Evolutionary conservation across 2,797 vertebrate species (phyloP), one percentile per base, ranked within the genome.

Genomic region (Pseudomugil tenellus): DNA sequence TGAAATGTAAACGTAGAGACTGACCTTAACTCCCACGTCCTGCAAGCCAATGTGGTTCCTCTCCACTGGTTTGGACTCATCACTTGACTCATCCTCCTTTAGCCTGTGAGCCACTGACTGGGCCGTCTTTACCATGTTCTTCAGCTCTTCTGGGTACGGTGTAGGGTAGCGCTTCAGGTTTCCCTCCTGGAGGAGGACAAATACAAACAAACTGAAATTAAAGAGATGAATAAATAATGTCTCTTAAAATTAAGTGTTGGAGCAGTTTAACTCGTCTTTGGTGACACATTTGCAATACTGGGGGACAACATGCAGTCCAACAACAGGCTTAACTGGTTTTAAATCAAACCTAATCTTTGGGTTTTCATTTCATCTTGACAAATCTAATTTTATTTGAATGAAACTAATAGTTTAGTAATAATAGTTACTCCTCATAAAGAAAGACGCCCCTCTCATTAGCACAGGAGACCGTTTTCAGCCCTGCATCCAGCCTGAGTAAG

Each of bases 121-220:
- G 55, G 98, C 97, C 0, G 98, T 99, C 93, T 98, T 99, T 59
- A 99, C 98, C 97, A 99, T 99, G 93, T 97, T 99, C 91, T 99
- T 99, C 89, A 99, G 90, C 85, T 99, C 98, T 63, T 98, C 98
- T 9, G 98, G 98, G 84, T 99, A 99, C 0, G 98, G 98, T 1
- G 98, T 99, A 28, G 98, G 98, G 52, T 99, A 99, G 52, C 98
- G 96, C 89, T 98, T 98, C 90, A 99, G 92, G 89, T 97, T 98
- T 35, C 98, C 97, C 86, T 99, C 98, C 98, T 99, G 76, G 11
- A 23, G 25, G 59, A 52, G 56, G 0, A 75, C 4, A 43, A 63
- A 67, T 0, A 63, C 34, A 65, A 32, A 61, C 11, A 13, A 16
- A 46, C 25, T 43, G 55, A 43, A 41, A 46, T 66, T 14, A 48